These are phyloP conservation scores for Chromobotia macracanthus DNA, from an alignment of 2,797 vertebrate species.

Conservation along the genomic window DNA sequence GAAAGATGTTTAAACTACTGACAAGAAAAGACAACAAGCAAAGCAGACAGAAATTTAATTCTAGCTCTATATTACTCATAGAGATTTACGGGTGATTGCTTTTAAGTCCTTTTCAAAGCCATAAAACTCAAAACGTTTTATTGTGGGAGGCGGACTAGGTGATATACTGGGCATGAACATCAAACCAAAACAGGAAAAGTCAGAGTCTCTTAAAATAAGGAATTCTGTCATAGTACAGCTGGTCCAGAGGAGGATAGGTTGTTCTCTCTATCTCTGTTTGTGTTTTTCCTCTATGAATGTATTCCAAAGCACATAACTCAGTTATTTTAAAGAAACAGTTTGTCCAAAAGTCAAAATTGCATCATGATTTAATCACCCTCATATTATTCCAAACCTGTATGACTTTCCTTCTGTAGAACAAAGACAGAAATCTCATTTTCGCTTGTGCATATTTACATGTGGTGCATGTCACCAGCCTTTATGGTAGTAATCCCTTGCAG, in stretches of 20 bases:
- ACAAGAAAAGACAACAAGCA: slow-evolving; percentile 72
- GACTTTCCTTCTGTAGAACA: slow-evolving; percentile 12
- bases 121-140: slow-evolving; percentile 68
- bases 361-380: neutral
- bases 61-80: slow-evolving; percentile 77
- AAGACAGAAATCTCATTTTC: neutral
- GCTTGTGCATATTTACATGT: no score
- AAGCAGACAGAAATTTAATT: slow-evolving; percentile 74
- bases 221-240: slow-evolving; percentile 67
- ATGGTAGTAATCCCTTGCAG: neutral
- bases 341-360: neutral
- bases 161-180: slow-evolving; percentile 75
- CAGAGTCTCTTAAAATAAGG: slow-evolving; percentile 63
- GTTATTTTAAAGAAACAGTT: slow-evolving; percentile 6
- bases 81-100: slow-evolving; percentile 79
- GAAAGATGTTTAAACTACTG: slow-evolving; percentile 59
- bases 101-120: slow-evolving; percentile 72
- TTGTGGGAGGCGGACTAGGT: slow-evolving; percentile 70
- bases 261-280: slow-evolving; percentile 22
- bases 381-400: neutral
- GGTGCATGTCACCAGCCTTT: neutral
- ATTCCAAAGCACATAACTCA: neutral
- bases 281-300: neutral
- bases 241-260: slow-evolving; percentile 67
- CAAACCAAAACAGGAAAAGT: slow-evolving; percentile 79